These are phyloP conservation scores for Lepidochrysops patricia DNA, from an alignment of 2,888 invertebrate species.

Conservation along the genomic window DNA sequence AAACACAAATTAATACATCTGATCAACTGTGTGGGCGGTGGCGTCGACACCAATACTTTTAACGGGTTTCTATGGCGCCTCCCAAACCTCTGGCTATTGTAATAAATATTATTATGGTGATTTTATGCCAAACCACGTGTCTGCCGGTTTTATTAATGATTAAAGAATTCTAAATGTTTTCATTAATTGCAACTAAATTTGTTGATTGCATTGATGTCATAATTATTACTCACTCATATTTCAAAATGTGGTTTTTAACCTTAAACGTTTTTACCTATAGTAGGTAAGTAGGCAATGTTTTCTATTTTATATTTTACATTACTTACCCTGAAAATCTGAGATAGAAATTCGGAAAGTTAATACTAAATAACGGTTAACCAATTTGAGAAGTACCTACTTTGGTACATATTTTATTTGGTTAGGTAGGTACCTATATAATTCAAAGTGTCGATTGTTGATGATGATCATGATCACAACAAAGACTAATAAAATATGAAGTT, in stretches of 20 bases:
- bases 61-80: constrained; percentile 2
- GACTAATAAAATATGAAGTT: constrained; percentile 1
- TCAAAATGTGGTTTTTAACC: too few relatives aligned
- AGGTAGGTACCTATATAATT: too few relatives aligned
- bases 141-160: not conserved
- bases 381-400: too few relatives aligned
- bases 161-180: not conserved
- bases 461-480: not conserved
- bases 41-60: not conserved
- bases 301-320: too few relatives aligned
- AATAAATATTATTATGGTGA: not conserved
- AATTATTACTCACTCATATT: too few relatives aligned
- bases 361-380: too few relatives aligned
- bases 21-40: not conserved
- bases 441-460: too few relatives aligned
- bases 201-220: not conserved
- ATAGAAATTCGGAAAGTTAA: too few relatives aligned
- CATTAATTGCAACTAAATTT: not conserved
- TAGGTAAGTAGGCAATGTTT: too few relatives aligned
- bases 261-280: too few relatives aligned
- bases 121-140: not conserved
- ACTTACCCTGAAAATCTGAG: too few relatives aligned
- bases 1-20: not conserved
- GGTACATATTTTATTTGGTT: too few relatives aligned
- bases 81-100: constrained; percentile 1